Evolutionary conservation across 2,888 invertebrate genomes (phyloP).

Genomic region (Mycalesis mineus): DNA sequence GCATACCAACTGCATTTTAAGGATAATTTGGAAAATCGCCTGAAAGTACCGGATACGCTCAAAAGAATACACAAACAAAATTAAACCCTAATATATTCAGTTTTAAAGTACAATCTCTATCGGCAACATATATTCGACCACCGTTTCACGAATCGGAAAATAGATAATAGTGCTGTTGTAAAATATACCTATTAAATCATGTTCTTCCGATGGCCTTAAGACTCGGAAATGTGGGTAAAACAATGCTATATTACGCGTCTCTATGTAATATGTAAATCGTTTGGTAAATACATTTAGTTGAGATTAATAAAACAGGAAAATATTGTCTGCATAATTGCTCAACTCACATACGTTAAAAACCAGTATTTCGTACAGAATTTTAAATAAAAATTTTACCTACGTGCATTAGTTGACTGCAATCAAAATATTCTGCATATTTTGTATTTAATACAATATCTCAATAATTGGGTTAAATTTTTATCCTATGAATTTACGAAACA

Average conservation of each 20-base stretch:
- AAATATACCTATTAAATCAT: conserved; percentile 62
- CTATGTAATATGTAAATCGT: conserved; percentile 17
- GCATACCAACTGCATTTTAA: conserved; percentile 35
- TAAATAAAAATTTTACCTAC: too few species aligned
- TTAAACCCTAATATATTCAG: conserved; percentile 12
- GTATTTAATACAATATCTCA: too few species aligned
- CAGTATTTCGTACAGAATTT: too few species aligned
- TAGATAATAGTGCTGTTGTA: conserved; percentile 58
- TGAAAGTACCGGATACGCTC: conserved; percentile 45
- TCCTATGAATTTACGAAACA: too few species aligned
- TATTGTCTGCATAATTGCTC: not conserved
- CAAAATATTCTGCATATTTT: too few species aligned
- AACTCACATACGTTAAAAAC: too few species aligned
- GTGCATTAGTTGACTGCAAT: too few species aligned
- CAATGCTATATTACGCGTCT: conserved; percentile 35
- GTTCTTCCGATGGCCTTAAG: conserved; percentile 65
- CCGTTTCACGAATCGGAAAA: conserved; percentile 67
- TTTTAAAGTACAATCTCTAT: conserved; percentile 22
- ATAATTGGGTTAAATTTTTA: too few species aligned
- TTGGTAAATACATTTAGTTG: conserved; percentile 8
- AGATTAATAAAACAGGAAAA: not conserved
- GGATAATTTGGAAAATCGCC: conserved; percentile 47
- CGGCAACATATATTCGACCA: conserved; percentile 39
- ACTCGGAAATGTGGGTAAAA: conserved; percentile 51
- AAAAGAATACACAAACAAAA: conserved; percentile 8